Evolutionary conservation across 1,140 invertebrate species (phyloP).

Genomic region (Drosophila mayri): DNA sequence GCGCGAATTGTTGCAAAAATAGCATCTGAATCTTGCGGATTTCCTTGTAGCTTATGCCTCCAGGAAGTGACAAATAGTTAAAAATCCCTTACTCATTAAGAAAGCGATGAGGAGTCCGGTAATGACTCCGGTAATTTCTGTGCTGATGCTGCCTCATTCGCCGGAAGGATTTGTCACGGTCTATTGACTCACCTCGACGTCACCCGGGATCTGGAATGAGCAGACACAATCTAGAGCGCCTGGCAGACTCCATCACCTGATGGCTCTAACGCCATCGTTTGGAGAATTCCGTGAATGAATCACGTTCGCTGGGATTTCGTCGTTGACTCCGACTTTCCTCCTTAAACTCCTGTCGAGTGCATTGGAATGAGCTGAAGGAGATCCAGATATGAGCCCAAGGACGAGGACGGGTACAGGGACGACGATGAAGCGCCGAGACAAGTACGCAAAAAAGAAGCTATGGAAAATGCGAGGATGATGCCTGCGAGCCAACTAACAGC

Average conservation of each 20-base stretch:
- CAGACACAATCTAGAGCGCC: conserved; percentile 27
- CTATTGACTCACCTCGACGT: conserved; percentile 19
- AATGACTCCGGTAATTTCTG: conserved; percentile 12
- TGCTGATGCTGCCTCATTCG: conserved; percentile 1
- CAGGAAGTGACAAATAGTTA: background rate
- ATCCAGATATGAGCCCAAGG: conserved; percentile 40
- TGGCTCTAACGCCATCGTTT: conserved; percentile 5
- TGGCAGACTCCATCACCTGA: conserved; percentile 24
- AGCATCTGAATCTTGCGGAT: background rate
- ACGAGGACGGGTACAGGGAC: conserved; percentile 16
- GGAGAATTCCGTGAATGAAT: conserved; percentile 50
- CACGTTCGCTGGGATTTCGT: conserved; percentile 37
- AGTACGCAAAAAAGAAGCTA: conserved; percentile 62
- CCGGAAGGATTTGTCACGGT: conserved; percentile 5
- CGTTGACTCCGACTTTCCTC: conserved; percentile 5
- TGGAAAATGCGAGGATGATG: conserved; percentile 50
- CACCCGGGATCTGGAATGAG: background rate
- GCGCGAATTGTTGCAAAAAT: background rate
- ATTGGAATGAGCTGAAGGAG: conserved; percentile 55
- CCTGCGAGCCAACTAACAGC: conserved; percentile 71
- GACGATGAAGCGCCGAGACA: conserved; percentile 70
- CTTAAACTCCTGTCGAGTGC: conserved; percentile 16
- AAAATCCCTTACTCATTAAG: conserved; percentile 7
- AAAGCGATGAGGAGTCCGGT: background rate
- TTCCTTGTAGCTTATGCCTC: background rate